These are phyloP conservation scores for Diadegma fenestrale DNA, from an alignment of 2,888 invertebrate genomes.

Conservation along the genomic window DNA sequence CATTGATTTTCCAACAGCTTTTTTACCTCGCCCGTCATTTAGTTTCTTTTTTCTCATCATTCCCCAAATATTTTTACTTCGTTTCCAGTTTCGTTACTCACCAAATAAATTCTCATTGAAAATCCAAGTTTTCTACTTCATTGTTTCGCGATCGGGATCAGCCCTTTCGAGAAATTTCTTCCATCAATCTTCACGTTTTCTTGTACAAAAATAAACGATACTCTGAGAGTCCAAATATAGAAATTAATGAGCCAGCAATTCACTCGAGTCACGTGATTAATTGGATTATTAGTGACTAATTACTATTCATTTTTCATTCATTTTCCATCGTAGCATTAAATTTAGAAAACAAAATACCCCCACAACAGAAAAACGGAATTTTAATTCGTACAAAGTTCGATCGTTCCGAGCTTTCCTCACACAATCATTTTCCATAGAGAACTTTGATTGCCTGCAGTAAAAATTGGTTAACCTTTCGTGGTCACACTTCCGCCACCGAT, in stretches of 20 bases:
- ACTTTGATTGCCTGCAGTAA: too few relatives aligned
- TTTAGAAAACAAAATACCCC: background rate
- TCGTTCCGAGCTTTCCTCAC: background rate
- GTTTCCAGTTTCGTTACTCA: background rate
- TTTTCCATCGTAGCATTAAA: background rate
- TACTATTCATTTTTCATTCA: background rate
- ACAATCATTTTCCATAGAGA: too few relatives aligned
- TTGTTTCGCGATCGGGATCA: background rate
- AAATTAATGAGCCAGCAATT: constrained; percentile 10
- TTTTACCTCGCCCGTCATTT: constrained; percentile 36
- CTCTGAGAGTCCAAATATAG: background rate
- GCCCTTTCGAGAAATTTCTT: background rate
- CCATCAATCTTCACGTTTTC: background rate
- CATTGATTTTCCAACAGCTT: constrained; percentile 75
- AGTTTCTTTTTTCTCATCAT: constrained; percentile 9
- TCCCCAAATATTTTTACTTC: constrained; percentile 7
- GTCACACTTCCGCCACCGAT: too few relatives aligned
- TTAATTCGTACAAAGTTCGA: background rate
- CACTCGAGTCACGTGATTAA: background rate
- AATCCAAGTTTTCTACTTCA: background rate
- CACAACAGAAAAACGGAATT: background rate
- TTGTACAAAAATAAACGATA: background rate
- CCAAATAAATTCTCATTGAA: background rate
- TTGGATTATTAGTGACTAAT: background rate
- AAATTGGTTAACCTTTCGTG: too few relatives aligned